These are phyloP conservation scores for Balearica regulorum DNA, from an alignment of 2,797 vertebrate species.

Conservation along the genomic window DNA sequence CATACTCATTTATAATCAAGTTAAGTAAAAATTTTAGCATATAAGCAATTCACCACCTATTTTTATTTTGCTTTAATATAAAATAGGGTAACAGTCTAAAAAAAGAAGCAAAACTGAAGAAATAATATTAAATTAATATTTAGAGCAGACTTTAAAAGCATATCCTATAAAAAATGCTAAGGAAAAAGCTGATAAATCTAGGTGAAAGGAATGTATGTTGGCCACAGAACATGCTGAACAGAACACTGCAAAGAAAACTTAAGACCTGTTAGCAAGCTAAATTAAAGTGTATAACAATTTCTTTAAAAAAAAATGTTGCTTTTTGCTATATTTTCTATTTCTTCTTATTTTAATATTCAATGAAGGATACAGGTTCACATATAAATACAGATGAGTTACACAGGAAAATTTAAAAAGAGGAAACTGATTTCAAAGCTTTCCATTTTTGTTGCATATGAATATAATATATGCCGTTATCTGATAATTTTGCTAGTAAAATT, in stretches of 20 bases:
- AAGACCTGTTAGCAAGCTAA: not conserved
- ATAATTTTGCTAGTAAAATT: not conserved
- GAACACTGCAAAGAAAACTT: not conserved
- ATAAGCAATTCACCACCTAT: not conserved
- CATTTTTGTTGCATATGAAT: not conserved
- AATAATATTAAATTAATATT: not conserved
- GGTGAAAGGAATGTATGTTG: not conserved
- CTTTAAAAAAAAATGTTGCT: not conserved
- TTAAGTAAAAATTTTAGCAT: not conserved
- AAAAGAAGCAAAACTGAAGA: not conserved
- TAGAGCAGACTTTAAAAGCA: not conserved
- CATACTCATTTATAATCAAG: not conserved
- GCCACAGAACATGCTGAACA: not conserved
- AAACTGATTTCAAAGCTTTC: not conserved
- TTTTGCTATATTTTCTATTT: not conserved
- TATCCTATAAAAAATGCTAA: not conserved
- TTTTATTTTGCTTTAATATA: not conserved
- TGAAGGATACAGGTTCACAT: not conserved
- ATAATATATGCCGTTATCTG: not conserved
- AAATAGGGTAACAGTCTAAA: not conserved
- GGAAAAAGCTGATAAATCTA: not conserved
- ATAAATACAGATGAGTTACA: not conserved
- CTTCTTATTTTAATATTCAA: not conserved
- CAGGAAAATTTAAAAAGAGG: not conserved
- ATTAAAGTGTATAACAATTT: not conserved